Evolutionary conservation across 2,113 vertebrate species (phyloP).

Genomic region (Eleginops maclovinus): DNA sequence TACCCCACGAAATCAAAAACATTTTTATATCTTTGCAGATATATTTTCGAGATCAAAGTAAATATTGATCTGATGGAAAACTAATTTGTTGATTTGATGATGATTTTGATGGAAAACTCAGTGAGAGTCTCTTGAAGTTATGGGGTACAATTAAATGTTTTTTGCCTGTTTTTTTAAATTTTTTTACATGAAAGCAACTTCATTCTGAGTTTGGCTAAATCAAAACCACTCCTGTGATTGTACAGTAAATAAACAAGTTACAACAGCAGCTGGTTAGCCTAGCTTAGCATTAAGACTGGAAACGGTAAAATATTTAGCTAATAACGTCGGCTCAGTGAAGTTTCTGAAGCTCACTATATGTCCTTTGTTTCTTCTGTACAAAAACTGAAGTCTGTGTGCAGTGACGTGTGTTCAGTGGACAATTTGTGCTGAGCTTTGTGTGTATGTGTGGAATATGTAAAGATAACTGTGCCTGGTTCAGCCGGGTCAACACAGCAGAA

Average conservation of each 20-base stretch:
- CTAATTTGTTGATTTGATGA: too few species aligned
- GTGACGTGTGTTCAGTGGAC: neutral
- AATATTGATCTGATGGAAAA: neutral
- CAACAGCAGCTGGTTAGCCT: neutral
- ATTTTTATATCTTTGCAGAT: neutral
- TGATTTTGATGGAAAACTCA: too few species aligned
- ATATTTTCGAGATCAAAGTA: neutral
- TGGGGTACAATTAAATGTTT: neutral
- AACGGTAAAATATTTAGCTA: neutral
- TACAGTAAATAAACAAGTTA: too few species aligned
- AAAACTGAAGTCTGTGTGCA: neutral
- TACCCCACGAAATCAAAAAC: neutral
- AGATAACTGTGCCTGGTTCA: slow-evolving; percentile 7
- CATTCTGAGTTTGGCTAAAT: neutral
- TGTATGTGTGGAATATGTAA: neutral
- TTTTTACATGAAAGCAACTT: neutral
- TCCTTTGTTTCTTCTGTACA: neutral
- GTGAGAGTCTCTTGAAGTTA: neutral
- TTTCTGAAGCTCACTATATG: neutral
- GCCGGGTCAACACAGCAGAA: slow-evolving; percentile 17
- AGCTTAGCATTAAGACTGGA: neutral
- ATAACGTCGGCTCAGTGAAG: neutral
- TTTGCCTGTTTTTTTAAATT: too few species aligned
- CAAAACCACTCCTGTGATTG: too few species aligned
- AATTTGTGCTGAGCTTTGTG: neutral